Conservation (phyloP, 2,888 invertebrate species). For the Zygaena filipendulae region DNA sequence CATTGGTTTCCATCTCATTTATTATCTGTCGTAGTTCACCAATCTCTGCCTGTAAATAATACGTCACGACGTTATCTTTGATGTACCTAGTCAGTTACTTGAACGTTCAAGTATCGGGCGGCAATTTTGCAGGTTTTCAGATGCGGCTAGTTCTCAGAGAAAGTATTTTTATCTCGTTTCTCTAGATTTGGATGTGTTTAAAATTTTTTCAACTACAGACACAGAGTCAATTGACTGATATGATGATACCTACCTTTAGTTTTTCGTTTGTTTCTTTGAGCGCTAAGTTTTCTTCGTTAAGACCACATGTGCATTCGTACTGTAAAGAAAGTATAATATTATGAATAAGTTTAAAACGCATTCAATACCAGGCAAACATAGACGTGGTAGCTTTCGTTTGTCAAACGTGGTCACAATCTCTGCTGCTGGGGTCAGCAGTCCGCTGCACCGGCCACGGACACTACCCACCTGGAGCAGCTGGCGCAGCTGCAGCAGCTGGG, state of each 20-base stretch:
- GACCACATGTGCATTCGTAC: slow-evolving; percentile 39
- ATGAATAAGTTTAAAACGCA: background rate
- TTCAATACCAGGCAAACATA: background rate
- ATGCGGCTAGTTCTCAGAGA: no score
- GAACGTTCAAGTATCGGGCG: no score
- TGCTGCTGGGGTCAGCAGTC: no score
- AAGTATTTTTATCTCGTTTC: no score
- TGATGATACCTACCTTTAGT: slow-evolving; percentile 30
- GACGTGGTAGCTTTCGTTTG: no score
- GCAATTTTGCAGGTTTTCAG: no score
- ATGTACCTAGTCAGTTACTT: no score
- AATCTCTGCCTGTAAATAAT: slow-evolving; percentile 1
- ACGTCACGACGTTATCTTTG: no score
- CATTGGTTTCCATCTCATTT: background rate
- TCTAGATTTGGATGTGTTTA: no score
- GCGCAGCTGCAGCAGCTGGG: slow-evolving; percentile 33
- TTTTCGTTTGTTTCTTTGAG: slow-evolving; percentile 27
- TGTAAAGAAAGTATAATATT: slow-evolving; percentile 12
- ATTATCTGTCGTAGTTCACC: background rate
- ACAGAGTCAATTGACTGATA: no score
- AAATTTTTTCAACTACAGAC: no score
- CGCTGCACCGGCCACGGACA: background rate
- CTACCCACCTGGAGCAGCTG: slow-evolving; percentile 38
- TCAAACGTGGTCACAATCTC: no score
- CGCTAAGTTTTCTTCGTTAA: slow-evolving; percentile 32